Percentiles rank a stretch among this genome's conserved stretches.
phyloP scores from a whole-genome alignment of 2,113 vertebrate species.

The Periophthalmodon schlosseri region DNA sequence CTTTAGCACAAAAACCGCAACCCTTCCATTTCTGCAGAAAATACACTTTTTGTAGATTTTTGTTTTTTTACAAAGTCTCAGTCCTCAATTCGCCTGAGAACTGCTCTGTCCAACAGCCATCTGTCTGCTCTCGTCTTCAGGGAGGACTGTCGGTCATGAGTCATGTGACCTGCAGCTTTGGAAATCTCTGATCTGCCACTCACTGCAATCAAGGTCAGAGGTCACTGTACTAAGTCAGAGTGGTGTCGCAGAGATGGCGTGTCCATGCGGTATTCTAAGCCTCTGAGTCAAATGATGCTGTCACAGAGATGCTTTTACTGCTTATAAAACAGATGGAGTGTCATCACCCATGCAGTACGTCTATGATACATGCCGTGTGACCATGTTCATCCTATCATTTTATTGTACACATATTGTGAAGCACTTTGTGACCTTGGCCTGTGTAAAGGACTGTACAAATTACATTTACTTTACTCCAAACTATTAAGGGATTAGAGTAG shows the following conservation, averaged over 20 bases:
- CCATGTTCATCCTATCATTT: neutral
- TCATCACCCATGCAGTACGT: neutral
- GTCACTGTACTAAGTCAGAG: conserved; percentile 3
- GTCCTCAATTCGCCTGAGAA: conserved; percentile 20
- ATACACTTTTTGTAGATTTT: neutral
- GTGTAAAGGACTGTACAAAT: neutral
- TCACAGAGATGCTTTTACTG: neutral
- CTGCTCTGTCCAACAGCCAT: conserved; percentile 19
- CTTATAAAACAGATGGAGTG: neutral
- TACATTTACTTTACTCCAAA: neutral
- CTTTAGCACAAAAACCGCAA: neutral
- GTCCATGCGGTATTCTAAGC: neutral
- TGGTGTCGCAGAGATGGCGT: neutral
- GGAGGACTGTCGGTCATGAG: conserved; percentile 16
- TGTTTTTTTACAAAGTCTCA: neutral
- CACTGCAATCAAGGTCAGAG: conserved; percentile 19
- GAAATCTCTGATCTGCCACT: conserved; percentile 26
- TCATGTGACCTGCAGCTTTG: conserved; percentile 29
- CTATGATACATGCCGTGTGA: neutral
- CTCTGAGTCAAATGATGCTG: neutral
- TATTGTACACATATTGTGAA: too few species aligned
- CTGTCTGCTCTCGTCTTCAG: conserved; percentile 18
- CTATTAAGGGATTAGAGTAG: too few species aligned
- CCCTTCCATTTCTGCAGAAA: neutral
- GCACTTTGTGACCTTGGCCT: neutral